Conservation (phyloP, 2,888 invertebrate species). For the Rhorus exstirpatorius region DNA sequence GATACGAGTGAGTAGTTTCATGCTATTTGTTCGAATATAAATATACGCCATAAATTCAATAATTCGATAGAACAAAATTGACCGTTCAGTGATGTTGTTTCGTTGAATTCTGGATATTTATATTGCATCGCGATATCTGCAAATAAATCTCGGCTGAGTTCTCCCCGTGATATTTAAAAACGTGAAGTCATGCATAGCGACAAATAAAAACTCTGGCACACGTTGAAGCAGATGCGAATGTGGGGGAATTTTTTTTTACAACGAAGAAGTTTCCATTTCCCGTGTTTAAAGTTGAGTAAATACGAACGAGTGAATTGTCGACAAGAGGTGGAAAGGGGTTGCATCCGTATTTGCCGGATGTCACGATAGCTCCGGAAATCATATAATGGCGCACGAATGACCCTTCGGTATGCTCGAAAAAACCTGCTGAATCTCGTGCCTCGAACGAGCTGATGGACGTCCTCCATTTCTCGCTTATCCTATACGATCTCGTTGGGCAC, state of each 20-base stretch:
- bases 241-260: not conserved
- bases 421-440: constrained; percentile 61
- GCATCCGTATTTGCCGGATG: constrained; percentile 55
- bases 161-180: constrained; percentile 7
- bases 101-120: constrained; percentile 33
- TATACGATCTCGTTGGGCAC: constrained; percentile 50
- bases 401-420: constrained; percentile 66
- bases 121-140: constrained; percentile 23
- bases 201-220: constrained; percentile 19
- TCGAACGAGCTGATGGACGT: constrained; percentile 26
- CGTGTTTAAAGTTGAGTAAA: constrained; percentile 52
- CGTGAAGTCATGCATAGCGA: constrained; percentile 15
- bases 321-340: not conserved
- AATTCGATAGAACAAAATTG: constrained; percentile 18
- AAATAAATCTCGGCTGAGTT: constrained; percentile 39
- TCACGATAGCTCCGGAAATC: constrained; percentile 66
- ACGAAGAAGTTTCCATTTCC: constrained; percentile 58
- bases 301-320: constrained; percentile 39
- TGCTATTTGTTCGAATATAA: constrained; percentile 18
- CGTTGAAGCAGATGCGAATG: not conserved
- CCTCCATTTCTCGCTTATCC: constrained; percentile 41
- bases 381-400: constrained; percentile 67
- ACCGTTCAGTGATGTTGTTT: constrained; percentile 19
- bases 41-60: constrained; percentile 8
- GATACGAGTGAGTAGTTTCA: constrained; percentile 86